These are phyloP conservation scores for Montipora efflorescens DNA, from an alignment of 64 coral and sea anemone genomes.

Conservation along the genomic window DNA sequence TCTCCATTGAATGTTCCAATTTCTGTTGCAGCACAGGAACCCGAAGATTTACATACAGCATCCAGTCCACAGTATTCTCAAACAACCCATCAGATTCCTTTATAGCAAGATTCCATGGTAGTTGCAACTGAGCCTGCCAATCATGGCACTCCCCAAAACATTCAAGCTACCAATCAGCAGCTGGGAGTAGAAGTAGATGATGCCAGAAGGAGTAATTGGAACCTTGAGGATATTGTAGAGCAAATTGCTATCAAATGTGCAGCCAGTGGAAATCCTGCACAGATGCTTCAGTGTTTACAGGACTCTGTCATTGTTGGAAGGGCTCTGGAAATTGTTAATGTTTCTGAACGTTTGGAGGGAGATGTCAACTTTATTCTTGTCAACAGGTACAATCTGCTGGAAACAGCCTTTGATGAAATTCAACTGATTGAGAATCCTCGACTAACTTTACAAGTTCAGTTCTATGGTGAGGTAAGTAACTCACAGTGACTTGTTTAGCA, in stretches of 20 bases:
- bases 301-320: slow-evolving; percentile 22
- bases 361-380: slow-evolving; percentile 31
- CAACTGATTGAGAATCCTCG: slow-evolving; percentile 4
- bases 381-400: slow-evolving; percentile 32
- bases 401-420: slow-evolving; percentile 36
- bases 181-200: background rate
- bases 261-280: slow-evolving; percentile 5
- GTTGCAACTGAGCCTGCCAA: background rate
- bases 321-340: slow-evolving; percentile 17
- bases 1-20: too few species aligned
- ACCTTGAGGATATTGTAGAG: background rate
- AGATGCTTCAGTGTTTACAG: slow-evolving; percentile 46
- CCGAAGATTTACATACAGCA: too few species aligned
- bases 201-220: background rate
- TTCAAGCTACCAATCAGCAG: slow-evolving; percentile 12
- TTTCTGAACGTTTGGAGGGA: background rate
- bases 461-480: slow-evolving; percentile 16
- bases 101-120: too few species aligned
- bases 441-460: slow-evolving; percentile 29
- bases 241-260: slow-evolving; percentile 7
- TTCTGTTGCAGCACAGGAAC: too few species aligned
- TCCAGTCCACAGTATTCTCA: too few species aligned
- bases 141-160: background rate
- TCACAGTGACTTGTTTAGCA: background rate
- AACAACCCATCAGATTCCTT: too few species aligned